phyloP scores from a whole-genome alignment of 2,888 invertebrate genomes.

The Diarsia dahlii region DNA sequence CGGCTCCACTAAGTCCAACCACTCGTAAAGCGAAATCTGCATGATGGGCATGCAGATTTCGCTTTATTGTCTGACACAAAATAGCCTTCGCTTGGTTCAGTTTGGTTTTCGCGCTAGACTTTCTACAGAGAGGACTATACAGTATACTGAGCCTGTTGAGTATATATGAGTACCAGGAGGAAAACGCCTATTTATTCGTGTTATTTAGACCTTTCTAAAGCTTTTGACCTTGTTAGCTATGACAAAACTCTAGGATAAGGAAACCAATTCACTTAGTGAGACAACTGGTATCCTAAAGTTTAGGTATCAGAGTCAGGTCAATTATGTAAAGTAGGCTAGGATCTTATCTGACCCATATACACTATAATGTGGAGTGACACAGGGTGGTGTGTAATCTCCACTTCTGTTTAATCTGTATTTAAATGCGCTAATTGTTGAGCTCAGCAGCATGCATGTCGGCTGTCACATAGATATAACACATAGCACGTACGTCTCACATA shows the following conservation, averaged over 20 bases:
- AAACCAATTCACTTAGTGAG: neutral
- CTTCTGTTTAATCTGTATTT: neutral
- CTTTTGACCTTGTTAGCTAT: neutral
- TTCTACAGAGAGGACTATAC: neutral
- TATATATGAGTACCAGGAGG: neutral
- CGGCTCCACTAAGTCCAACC: no score
- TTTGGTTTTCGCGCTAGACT: neutral
- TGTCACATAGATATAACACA: neutral
- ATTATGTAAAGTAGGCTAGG: constrained; percentile 10
- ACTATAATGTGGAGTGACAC: neutral
- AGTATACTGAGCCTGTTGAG: neutral
- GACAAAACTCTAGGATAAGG: neutral
- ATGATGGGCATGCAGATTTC: no score
- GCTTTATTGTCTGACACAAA: no score
- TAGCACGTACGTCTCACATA: no score
- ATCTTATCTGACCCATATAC: neutral
- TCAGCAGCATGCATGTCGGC: constrained; percentile 3
- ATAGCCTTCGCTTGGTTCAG: neutral
- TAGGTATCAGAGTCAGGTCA: constrained; percentile 3
- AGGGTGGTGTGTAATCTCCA: neutral
- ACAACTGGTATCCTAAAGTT: neutral
- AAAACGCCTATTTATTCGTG: neutral
- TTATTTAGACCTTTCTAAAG: neutral
- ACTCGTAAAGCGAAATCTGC: no score
- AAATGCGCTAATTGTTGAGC: neutral